phyloP scores from a whole-genome alignment of 2,888 invertebrate species.

The Slavum lentiscoides region DNA sequence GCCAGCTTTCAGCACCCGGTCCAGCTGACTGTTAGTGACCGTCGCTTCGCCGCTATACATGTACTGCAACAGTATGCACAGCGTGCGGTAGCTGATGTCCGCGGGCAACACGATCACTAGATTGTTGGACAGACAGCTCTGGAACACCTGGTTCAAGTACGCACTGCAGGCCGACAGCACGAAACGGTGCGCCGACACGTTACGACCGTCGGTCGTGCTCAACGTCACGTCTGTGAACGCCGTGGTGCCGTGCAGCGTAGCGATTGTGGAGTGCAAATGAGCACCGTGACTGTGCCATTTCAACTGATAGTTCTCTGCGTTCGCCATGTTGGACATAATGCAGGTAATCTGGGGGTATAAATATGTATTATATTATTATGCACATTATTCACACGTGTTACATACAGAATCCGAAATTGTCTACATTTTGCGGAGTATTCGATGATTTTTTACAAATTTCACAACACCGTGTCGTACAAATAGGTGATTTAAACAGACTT shows the following conservation, averaged over 20 bases:
- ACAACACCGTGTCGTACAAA: too few relatives aligned
- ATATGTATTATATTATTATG: not conserved
- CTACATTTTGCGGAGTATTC: too few relatives aligned
- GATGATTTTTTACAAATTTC: too few relatives aligned
- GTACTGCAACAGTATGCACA: slow-evolving; percentile 80
- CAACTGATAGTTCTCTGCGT: slow-evolving; percentile 79
- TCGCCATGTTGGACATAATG: slow-evolving; percentile 50
- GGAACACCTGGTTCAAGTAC: slow-evolving; percentile 61
- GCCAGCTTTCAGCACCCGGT: slow-evolving; percentile 78
- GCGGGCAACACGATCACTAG: slow-evolving; percentile 75
- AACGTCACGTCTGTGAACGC: slow-evolving; percentile 81
- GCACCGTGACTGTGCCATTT: slow-evolving; percentile 87
- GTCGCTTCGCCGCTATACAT: slow-evolving; percentile 86
- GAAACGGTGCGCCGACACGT: slow-evolving; percentile 83
- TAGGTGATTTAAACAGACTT: too few relatives aligned
- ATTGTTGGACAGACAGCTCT: slow-evolving; percentile 58
- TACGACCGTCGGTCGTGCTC: slow-evolving; percentile 77
- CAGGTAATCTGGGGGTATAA: not conserved
- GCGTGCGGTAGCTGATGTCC: slow-evolving; percentile 77
- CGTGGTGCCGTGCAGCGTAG: slow-evolving; percentile 76
- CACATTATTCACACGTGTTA: too few relatives aligned
- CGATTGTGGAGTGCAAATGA: slow-evolving; percentile 80
- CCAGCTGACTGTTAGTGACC: slow-evolving; percentile 81
- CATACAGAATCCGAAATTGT: too few relatives aligned
- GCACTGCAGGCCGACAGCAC: slow-evolving; percentile 81